Evolutionary conservation across 2,113 vertebrate species (phyloP).

Genomic region (Thalassarche chlororhynchos): DNA sequence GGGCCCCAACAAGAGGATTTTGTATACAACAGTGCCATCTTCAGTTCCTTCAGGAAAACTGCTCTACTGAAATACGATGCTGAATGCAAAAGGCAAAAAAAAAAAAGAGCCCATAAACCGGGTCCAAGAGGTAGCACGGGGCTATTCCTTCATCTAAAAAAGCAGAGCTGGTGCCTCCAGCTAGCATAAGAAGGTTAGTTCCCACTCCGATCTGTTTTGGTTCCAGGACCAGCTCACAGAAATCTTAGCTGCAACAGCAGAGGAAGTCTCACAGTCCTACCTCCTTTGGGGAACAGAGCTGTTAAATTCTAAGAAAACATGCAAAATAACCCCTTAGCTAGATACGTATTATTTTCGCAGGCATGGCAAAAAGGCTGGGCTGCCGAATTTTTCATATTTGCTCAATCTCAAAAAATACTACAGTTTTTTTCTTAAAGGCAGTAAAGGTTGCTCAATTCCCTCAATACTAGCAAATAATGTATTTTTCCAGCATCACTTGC

Average conservation of each 20-base stretch:
- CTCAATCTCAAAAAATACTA: neutral
- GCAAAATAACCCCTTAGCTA: neutral
- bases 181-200: neutral
- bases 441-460: neutral
- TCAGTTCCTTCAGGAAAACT: neutral
- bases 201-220: neutral
- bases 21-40: slow-evolving; percentile 1
- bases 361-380: neutral
- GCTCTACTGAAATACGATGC: neutral
- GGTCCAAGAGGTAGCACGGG: accelerated
- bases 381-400: accelerated
- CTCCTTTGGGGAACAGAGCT: neutral
- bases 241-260: neutral
- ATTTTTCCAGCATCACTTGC: neutral
- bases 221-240: neutral
- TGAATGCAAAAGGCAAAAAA: neutral
- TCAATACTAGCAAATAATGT: neutral
- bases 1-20: neutral
- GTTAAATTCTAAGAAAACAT: neutral
- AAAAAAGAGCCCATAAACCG: neutral
- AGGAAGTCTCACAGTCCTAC: neutral
- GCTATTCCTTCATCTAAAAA: neutral
- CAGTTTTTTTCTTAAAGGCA: neutral
- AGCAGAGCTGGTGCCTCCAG: neutral
- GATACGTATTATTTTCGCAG: neutral